These are phyloP conservation scores for Scarus forsteni DNA, from an alignment of 2,797 vertebrate genomes.

Conservation along the genomic window DNA sequence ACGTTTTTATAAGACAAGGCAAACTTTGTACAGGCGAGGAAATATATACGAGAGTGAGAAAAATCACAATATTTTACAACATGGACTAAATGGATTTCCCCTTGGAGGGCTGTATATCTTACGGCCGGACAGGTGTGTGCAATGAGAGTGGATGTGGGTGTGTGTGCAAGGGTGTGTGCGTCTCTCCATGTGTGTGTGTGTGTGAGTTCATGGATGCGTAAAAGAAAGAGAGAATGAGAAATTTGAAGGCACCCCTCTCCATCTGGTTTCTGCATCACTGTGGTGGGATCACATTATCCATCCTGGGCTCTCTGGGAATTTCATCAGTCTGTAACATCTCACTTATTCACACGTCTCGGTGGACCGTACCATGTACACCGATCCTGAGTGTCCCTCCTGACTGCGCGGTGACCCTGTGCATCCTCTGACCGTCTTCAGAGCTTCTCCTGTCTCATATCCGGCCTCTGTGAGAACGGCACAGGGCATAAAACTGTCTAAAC, in stretches of 20 bases:
- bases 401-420: slow-evolving; percentile 50
- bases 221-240: slow-evolving; percentile 43
- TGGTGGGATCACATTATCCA: slow-evolving; percentile 75
- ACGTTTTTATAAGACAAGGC: slow-evolving; percentile 41
- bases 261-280: slow-evolving; percentile 85
- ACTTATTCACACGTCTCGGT: slow-evolving; percentile 81
- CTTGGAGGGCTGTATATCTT: slow-evolving; percentile 64
- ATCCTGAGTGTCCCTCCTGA: slow-evolving; percentile 42
- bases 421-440: slow-evolving; percentile 48
- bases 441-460: slow-evolving; percentile 13
- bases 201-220: slow-evolving; percentile 26
- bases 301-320: slow-evolving; percentile 83
- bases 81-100: slow-evolving; percentile 70
- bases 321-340: slow-evolving; percentile 85
- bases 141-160: slow-evolving; percentile 35
- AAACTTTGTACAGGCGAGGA: slow-evolving; percentile 47
- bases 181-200: slow-evolving; percentile 30
- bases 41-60: slow-evolving; percentile 65
- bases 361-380: slow-evolving; percentile 38
- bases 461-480: slow-evolving; percentile 30
- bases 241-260: slow-evolving; percentile 63
- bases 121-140: slow-evolving; percentile 69
- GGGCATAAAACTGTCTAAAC: slow-evolving; percentile 36
- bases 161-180: slow-evolving; percentile 65
- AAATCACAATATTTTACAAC: slow-evolving; percentile 73